Percentiles rank a stretch among this genome's conserved stretches.
Conservation (phyloP, 2,113 vertebrate species). For the Phyllostomus discolor region DNA sequence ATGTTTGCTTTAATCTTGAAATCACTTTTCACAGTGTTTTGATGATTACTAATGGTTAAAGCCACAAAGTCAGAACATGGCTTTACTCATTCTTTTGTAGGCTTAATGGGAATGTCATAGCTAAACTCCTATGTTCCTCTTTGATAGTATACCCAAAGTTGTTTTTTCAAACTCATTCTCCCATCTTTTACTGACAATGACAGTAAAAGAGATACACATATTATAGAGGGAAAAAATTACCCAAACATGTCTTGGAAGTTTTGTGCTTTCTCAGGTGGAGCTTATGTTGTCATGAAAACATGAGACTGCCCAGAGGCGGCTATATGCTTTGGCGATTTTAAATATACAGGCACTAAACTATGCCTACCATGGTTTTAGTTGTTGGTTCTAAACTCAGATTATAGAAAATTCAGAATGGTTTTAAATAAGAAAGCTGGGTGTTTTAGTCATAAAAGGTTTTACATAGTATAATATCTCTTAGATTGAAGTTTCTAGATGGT, state of each 20-base stretch:
- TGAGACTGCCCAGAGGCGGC: neutral
- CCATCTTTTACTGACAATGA: neutral
- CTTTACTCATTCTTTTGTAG: constrained; percentile 28
- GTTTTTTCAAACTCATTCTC: constrained; percentile 30
- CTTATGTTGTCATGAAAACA: neutral
- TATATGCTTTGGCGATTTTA: neutral
- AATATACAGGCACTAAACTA: neutral
- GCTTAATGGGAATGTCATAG: constrained; percentile 47
- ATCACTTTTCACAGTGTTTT: constrained; percentile 46
- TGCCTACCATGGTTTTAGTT: neutral
- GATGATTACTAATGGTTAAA: constrained; percentile 53
- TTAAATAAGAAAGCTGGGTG: neutral
- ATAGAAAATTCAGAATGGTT: neutral
- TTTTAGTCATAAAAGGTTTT: neutral
- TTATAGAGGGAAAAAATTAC: fast-evolving
- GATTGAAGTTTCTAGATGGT: neutral
- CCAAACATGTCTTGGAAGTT: neutral
- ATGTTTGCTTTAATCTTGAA: constrained; percentile 66
- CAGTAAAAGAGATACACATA: neutral
- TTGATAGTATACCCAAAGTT: neutral
- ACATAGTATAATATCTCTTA: neutral
- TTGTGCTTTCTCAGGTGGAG: neutral
- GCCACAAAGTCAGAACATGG: constrained; percentile 49
- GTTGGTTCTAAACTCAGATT: neutral
- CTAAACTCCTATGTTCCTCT: neutral